Conservation (phyloP, 2,113 vertebrate genomes). For the Rhabdomys dilectus region DNA sequence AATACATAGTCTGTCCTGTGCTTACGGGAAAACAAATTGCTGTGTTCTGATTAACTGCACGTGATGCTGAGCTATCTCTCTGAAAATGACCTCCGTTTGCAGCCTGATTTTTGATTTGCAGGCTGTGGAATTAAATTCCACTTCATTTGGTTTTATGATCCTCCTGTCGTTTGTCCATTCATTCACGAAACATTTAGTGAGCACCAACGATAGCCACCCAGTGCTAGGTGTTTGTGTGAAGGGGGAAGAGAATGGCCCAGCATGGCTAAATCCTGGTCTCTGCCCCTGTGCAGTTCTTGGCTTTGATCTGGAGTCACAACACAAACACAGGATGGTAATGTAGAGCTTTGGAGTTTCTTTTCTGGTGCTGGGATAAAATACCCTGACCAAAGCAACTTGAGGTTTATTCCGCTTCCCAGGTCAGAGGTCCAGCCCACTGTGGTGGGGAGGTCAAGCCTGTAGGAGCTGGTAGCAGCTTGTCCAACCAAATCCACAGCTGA, state of each 20-base stretch:
- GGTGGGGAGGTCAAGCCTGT: background rate
- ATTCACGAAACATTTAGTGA: constrained; percentile 76
- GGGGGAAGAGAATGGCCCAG: background rate
- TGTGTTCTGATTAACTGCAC: constrained; percentile 79
- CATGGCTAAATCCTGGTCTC: background rate
- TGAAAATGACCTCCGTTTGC: constrained; percentile 79
- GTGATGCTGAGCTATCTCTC: constrained; percentile 66
- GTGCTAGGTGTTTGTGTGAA: background rate
- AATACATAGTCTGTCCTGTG: constrained; percentile 68
- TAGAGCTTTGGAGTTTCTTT: background rate
- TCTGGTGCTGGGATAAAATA: background rate
- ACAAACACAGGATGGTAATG: no score
- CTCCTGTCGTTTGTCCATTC: constrained; percentile 48
- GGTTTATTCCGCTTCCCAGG: background rate
- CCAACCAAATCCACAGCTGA: background rate
- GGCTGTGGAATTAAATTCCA: constrained; percentile 78
- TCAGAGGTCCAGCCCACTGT: background rate
- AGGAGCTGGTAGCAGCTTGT: background rate
- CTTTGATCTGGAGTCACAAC: background rate
- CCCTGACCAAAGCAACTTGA: background rate
- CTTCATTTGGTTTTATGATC: constrained; percentile 80
- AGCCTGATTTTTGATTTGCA: constrained; percentile 77
- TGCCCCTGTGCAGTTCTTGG: background rate
- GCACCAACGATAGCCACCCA: constrained; percentile 40
- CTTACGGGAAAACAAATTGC: constrained; percentile 71